Evolutionary conservation across 1,140 invertebrate genomes (phyloP), one percentile per base, ranked within the genome.

Genomic region (Acromyrmex charruanus): DNA sequence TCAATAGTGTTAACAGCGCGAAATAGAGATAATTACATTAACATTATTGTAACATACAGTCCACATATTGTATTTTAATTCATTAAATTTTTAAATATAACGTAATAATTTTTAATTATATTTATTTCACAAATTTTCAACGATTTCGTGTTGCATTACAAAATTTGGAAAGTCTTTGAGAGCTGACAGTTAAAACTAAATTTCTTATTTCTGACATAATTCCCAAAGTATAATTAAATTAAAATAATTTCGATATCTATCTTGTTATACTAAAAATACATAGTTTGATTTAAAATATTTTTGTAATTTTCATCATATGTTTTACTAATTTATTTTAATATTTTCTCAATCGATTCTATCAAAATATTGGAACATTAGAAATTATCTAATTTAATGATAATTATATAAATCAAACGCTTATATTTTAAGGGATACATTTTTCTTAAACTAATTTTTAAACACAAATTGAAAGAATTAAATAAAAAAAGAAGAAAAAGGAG

Each of bases 401-500:
- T 39, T 39, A 39, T 39, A 39, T 9, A 39, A 7, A 7, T 39
- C 35, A 7, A 39, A 39, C 7, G 35, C 7, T 39, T 39, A 39
- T 9, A 9, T 39, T 44, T 44, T 44, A 44, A 44, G 10, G 39
- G 2, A 10, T 1, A 12, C 7, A 9, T 44, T 44, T 1, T 12
- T 9, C 9, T 39, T 9, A 35, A 35, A 35, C 6, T 35, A 35
- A 44, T 9, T 44, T 44, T 10, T 7, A 44, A 9, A 44, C 39
- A 44, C 31, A 69, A 72, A 4, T 71, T 59, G 1, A 82, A 28
- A 77, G 2, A 55, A 25, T 82, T 31, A 21, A 51, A 59, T 39
- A 69, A 61, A 71, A 18, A 55, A 63, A 49, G n/a, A 74, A 21
- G 21, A 28, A 79, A 79, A 59, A 51, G 65, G 68, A 87, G 77